Percentiles rank a stretch among this genome's conserved stretches.
phyloP scores from a whole-genome alignment of 2,888 invertebrate species.

The Sinodicranocentrus sp. region DNA sequence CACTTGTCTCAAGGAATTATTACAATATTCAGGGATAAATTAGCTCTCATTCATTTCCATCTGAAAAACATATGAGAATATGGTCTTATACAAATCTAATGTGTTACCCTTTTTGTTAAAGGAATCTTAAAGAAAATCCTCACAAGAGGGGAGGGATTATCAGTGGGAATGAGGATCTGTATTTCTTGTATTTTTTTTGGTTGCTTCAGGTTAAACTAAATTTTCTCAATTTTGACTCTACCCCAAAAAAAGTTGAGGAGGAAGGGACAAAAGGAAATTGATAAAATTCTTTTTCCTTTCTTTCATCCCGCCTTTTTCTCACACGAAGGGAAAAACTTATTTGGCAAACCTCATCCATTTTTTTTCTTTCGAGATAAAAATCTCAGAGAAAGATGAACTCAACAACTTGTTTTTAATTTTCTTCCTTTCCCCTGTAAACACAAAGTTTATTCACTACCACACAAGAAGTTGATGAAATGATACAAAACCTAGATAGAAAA shows the following conservation, averaged over 20 bases:
- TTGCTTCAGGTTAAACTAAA: not conserved
- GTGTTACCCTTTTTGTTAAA: too few species aligned
- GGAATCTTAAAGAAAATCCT: too few species aligned
- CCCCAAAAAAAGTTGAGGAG: constrained; percentile 9
- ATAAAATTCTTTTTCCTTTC: not conserved
- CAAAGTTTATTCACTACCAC: too few species aligned
- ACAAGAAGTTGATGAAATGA: too few species aligned
- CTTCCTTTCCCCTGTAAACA: constrained; percentile 5
- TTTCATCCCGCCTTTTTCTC: constrained; percentile 46
- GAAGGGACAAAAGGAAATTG: constrained; percentile 30
- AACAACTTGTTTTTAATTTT: constrained; percentile 55
- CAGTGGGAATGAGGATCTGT: too few species aligned
- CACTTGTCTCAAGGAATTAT: constrained; percentile 76
- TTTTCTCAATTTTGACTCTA: constrained; percentile 6
- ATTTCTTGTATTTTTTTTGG: not conserved
- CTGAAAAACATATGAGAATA: constrained; percentile 41
- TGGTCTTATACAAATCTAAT: too few species aligned
- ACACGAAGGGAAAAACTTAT: constrained; percentile 45
- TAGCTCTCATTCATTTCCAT: constrained; percentile 75
- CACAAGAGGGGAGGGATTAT: too few species aligned
- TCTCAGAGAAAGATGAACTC: constrained; percentile 12
- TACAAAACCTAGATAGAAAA: too few species aligned
- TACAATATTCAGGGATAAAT: constrained; percentile 76
- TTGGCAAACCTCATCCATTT: constrained; percentile 43
- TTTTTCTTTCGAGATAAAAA: not conserved